These are phyloP conservation scores for Antheraea mylitta DNA, from an alignment of 1,140 invertebrate genomes.

Conservation along the genomic window DNA sequence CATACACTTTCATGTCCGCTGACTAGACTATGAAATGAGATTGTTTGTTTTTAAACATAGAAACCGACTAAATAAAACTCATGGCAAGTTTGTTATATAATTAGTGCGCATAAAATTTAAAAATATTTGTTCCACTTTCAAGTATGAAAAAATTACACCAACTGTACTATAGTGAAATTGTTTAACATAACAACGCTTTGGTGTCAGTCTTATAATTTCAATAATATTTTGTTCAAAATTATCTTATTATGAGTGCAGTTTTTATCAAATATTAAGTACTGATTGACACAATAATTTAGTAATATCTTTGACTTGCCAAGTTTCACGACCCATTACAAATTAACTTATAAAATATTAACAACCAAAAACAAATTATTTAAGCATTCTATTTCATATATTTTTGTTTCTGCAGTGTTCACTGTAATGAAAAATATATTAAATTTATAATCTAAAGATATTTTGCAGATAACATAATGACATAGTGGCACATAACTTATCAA, in stretches of 20 bases:
- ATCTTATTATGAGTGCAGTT: conserved; percentile 22
- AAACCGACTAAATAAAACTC: conserved; percentile 20
- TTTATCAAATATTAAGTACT: conserved; percentile 40
- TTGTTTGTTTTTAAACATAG: conserved; percentile 19
- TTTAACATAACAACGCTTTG: neutral
- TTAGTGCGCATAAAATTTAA: conserved; percentile 16
- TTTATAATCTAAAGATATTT: no score
- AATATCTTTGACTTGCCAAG: neutral
- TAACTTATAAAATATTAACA: no score
- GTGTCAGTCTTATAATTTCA: conserved; percentile 45
- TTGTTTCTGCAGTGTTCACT: no score
- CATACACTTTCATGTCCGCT: conserved; percentile 33
- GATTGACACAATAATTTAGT: conserved; percentile 15
- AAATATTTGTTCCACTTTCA: no score
- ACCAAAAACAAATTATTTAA: no score
- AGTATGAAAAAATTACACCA: no score
- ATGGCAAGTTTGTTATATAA: conserved; percentile 37
- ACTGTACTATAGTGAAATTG: no score
- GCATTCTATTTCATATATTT: no score
- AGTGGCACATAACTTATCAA: no score
- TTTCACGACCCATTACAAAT: no score
- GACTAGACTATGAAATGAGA: conserved; percentile 36
- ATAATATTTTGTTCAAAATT: conserved; percentile 33
- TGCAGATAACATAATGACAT: no score
- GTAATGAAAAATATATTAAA: no score